Base-by-base conservation (phyloP, 2,888 invertebrate species). In the Dendrolimus houi region DNA sequence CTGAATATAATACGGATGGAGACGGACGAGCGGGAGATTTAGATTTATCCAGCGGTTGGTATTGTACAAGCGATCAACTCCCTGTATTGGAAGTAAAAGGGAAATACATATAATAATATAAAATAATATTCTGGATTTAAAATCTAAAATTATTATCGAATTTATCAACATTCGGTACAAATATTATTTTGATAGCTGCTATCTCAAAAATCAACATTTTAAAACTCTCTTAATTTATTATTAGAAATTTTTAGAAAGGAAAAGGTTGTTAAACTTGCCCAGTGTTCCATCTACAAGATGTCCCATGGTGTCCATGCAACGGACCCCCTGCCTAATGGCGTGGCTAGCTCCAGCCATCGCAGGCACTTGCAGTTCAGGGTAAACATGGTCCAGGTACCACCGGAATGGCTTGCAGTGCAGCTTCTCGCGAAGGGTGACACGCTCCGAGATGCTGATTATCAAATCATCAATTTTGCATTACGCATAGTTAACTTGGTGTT, bases 301-400 rank as follows among this genome's bases (percentile, higher is more conserved):
- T 0, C 99, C 99, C 93, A 99, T 94, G 12, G 98, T 98, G 81
- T 99, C 99, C 72, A 99, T 85, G 78, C 99, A 99, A 72, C 94
- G 92, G 12, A 92, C 80, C 1, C 95, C 96, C 83, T 98, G 98
- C 60, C 95, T 93, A 60, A 99, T 92, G 41, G 96, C 95, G 59
- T 93, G 93, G 0, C 93, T 92, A 1, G 92, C 87, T 0, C 92
- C 92, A 2, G 86, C 82, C 58, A 89, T 70, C 0, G 92, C 85
- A 0, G 97, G 97, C 60, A 95, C 94, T 75, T 93, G 93, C 72
- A 97, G 88, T 81, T 97, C 98, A 2, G 98, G 98, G 85, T 98
- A 98, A 57, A 98, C 97, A 75, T 98, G 94, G 68, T 96, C 94
- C 75, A 98, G 83, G 85, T 97, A 98, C 98, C 98, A 99, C 70